Percentiles rank a stretch among this genome's conserved stretches.
Conservation (phyloP, 2,797 vertebrate genomes). For the Poeciliopsis turneri region DNA sequence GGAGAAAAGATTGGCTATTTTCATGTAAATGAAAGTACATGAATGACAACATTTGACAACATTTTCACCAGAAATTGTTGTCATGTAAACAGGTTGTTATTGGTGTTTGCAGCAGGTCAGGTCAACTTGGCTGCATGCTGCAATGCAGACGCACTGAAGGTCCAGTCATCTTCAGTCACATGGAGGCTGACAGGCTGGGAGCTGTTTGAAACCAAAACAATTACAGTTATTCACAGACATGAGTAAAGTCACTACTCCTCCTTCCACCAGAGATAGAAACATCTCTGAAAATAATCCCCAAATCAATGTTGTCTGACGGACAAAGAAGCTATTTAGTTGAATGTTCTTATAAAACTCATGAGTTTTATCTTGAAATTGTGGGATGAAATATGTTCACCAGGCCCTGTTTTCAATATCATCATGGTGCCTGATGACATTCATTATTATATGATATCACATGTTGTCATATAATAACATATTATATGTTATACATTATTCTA, state of each 20-base stretch:
- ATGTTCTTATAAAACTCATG: not conserved
- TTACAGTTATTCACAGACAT: not conserved
- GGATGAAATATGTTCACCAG: not conserved
- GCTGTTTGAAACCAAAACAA: not conserved
- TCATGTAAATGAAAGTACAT: too few relatives aligned
- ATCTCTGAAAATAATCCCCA: not conserved
- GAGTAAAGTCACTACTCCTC: not conserved
- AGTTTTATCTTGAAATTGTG: not conserved
- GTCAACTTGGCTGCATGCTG: too few relatives aligned
- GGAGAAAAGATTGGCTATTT: too few relatives aligned
- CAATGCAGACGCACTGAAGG: not conserved
- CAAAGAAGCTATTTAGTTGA: not conserved
- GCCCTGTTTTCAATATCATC: not conserved
- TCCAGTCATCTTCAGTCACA: not conserved
- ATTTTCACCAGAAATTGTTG: too few relatives aligned
- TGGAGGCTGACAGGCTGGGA: not conserved
- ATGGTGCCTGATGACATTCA: not conserved
- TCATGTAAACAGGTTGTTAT: too few relatives aligned
- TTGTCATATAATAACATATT: too few relatives aligned
- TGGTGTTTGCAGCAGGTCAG: too few relatives aligned
- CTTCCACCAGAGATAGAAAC: not conserved
- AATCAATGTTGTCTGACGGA: not conserved
- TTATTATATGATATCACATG: too few relatives aligned
- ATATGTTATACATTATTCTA: too few relatives aligned
- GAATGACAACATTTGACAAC: too few relatives aligned